Evolutionary conservation across 2,113 vertebrate genomes (phyloP).

Genomic region (Canis aureus): DNA sequence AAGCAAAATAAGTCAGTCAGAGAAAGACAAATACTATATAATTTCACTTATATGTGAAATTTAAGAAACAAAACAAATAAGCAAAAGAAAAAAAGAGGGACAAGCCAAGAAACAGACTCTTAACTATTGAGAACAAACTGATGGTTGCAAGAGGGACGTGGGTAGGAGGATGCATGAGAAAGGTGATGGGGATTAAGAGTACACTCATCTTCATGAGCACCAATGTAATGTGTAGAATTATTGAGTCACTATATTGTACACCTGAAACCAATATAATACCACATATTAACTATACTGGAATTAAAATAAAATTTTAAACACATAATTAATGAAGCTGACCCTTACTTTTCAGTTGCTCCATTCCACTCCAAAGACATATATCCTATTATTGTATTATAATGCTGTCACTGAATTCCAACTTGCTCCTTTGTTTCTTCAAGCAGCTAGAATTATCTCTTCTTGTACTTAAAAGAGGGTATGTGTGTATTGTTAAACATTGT

Average conservation of each 20-base stretch:
- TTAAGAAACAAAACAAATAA: background rate
- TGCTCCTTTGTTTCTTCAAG: constrained; percentile 73
- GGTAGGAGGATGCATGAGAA: background rate
- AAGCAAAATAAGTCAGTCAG: background rate
- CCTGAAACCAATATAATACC: background rate
- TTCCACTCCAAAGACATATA: constrained; percentile 76
- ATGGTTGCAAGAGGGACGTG: background rate
- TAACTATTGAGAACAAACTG: background rate
- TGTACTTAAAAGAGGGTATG: background rate
- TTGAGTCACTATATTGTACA: background rate
- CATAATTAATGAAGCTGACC: constrained; percentile 27
- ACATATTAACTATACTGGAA: background rate
- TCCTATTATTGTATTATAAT: constrained; percentile 78
- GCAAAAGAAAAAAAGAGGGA: background rate
- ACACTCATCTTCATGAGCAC: background rate
- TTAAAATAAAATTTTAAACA: background rate
- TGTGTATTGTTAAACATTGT: constrained; percentile 44
- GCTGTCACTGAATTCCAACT: constrained; percentile 69
- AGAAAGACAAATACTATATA: background rate
- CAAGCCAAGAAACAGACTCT: background rate
- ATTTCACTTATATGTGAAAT: background rate
- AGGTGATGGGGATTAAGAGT: background rate
- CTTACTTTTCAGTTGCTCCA: constrained; percentile 79
- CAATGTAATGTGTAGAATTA: background rate
- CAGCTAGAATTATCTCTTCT: constrained; percentile 31